Evolutionary conservation across 2,113 vertebrate species (phyloP).

Genomic region (Antennarius striatus): DNA sequence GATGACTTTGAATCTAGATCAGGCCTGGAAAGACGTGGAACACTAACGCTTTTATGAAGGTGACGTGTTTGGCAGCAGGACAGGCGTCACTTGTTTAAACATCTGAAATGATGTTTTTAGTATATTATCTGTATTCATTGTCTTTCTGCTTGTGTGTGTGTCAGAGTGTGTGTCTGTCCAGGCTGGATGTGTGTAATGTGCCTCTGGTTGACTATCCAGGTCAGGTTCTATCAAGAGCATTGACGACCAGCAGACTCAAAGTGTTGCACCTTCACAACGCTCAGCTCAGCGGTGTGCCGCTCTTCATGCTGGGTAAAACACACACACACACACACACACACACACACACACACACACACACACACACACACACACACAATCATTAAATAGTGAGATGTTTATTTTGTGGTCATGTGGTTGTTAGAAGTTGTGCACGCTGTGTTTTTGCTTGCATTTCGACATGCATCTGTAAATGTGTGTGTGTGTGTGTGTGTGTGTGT

Average conservation of each 20-base stretch:
- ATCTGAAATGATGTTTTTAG: too few relatives aligned
- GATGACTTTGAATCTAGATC: too few relatives aligned
- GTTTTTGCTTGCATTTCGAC: constrained; percentile 9
- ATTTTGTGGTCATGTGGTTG: neutral
- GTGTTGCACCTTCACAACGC: constrained; percentile 76
- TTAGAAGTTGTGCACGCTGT: neutral
- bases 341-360: constrained; percentile 20
- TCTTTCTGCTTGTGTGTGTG: constrained; percentile 35
- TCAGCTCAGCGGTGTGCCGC: constrained; percentile 76
- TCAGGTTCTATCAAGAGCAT: constrained; percentile 74
- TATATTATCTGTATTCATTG: neutral
- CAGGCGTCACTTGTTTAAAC: too few relatives aligned
- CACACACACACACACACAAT: neutral
- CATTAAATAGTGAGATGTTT: neutral
- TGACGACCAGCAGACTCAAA: constrained; percentile 74
- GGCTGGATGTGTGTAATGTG: constrained; percentile 76
- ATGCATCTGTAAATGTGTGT: neutral
- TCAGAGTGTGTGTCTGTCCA: constrained; percentile 78
- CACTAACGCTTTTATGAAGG: too few relatives aligned
- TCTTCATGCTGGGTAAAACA: constrained; percentile 77
- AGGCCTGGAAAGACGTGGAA: too few relatives aligned
- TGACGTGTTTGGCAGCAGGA: too few relatives aligned
- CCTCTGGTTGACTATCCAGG: constrained; percentile 67
- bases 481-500: neutral
- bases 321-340: neutral